Conservation (phyloP, 1,140 invertebrate species). For the Nasonia giraulti region DNA sequence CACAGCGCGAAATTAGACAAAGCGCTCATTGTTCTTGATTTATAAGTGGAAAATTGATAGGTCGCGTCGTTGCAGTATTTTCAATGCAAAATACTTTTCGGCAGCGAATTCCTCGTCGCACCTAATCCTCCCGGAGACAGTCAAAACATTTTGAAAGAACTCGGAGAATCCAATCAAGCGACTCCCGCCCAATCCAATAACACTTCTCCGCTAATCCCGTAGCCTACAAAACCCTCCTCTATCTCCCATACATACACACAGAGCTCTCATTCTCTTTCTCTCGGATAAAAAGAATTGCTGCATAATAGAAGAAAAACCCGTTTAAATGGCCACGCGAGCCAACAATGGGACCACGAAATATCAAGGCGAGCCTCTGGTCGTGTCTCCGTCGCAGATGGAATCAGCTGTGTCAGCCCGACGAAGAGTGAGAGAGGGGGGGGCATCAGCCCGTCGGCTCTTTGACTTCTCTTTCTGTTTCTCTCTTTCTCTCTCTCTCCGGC, state of each 20-base stretch:
- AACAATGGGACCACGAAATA: conserved; percentile 8
- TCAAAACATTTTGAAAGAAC: background rate
- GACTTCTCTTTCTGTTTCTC: background rate
- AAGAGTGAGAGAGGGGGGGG: background rate
- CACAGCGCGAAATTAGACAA: background rate
- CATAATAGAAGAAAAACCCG: conserved; percentile 11
- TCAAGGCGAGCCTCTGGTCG: background rate
- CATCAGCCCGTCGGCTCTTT: conserved; percentile 18
- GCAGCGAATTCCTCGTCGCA: background rate
- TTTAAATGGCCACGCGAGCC: background rate
- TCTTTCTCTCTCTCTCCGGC: background rate
- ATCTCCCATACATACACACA: background rate
- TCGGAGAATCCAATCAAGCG: background rate
- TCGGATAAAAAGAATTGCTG: background rate
- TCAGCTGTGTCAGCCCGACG: conserved; percentile 6
- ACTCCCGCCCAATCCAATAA: background rate
- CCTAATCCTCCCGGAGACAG: background rate
- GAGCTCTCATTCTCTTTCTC: background rate
- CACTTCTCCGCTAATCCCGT: background rate
- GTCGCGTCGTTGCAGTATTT: background rate
- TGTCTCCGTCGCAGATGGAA: conserved; percentile 5
- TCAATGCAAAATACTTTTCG: background rate
- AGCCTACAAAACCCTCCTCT: background rate
- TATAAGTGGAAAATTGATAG: background rate
- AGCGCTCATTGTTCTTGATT: background rate